Evolutionary conservation across 2,888 invertebrate genomes (phyloP).

Genomic region (Timema cristinae): DNA sequence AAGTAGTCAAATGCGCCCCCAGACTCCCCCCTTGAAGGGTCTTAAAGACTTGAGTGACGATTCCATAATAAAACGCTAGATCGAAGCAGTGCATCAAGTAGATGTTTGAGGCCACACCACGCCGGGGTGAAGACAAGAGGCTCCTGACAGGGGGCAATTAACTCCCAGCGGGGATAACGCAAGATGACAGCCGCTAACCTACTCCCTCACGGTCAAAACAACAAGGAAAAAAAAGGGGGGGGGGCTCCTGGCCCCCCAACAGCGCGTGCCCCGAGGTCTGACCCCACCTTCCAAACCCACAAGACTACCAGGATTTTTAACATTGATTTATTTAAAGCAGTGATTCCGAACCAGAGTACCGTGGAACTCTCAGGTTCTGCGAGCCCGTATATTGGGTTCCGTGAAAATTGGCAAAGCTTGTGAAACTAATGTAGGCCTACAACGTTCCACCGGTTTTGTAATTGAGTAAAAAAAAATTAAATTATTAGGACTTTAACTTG

Average conservation of each 20-base stretch:
- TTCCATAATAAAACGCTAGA: background rate
- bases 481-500: too few species aligned
- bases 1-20: too few species aligned
- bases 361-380: too few species aligned
- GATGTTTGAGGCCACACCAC: background rate
- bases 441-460: too few species aligned
- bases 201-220: background rate
- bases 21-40: background rate
- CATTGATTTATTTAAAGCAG: background rate
- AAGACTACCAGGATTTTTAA: background rate
- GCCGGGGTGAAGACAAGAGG: constrained; percentile 13
- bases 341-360: too few species aligned
- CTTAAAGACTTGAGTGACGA: background rate
- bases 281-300: too few species aligned
- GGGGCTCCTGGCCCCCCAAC: background rate
- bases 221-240: background rate
- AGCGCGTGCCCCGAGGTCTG: background rate
- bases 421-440: too few species aligned
- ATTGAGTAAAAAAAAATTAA: too few species aligned
- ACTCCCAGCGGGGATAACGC: constrained; percentile 14
- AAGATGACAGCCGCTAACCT: constrained; percentile 16
- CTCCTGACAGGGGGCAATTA: constrained; percentile 22
- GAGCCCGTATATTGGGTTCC: too few species aligned
- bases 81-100: too few species aligned
- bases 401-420: too few species aligned